Evolutionary conservation across 2,113 vertebrate species (phyloP).

Genomic region (Panurus biarmicus): DNA sequence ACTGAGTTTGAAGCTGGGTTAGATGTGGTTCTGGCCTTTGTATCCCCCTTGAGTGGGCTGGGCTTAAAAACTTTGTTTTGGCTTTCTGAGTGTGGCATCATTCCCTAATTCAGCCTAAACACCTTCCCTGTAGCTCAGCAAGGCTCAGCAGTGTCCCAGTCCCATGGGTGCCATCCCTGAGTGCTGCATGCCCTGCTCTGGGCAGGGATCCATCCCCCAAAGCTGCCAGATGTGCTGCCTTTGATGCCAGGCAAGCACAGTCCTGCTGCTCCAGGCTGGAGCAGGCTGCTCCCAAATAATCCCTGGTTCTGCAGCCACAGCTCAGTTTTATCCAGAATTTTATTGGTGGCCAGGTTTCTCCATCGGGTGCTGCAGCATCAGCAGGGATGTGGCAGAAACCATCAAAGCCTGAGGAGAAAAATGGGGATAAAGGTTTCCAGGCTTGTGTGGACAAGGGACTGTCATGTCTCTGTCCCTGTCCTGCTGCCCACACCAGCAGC

Average conservation of each 20-base stretch:
- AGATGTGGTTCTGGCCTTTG: background rate
- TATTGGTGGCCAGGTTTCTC: background rate
- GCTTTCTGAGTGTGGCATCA: background rate
- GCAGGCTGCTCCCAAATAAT: background rate
- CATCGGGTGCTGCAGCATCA: background rate
- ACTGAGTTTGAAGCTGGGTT: background rate
- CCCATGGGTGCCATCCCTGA: background rate
- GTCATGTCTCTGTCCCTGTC: background rate
- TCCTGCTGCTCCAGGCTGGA: background rate
- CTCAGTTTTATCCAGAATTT: background rate
- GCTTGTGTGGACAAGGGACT: background rate
- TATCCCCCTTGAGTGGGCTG: background rate
- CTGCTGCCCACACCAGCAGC: background rate
- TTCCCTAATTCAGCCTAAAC: background rate
- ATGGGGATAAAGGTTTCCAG: background rate
- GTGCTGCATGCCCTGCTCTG: rapidly evolving
- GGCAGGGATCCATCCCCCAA: background rate
- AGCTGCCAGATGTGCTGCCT: rapidly evolving
- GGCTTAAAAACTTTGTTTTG: background rate
- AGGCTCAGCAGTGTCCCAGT: background rate
- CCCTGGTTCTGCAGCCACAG: background rate
- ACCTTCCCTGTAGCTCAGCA: rapidly evolving
- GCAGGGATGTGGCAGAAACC: background rate
- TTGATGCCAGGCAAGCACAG: background rate
- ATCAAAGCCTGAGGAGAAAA: background rate